phyloP scores from a whole-genome alignment of 2,888 invertebrate genomes.

The Saturnia pavonia region DNA sequence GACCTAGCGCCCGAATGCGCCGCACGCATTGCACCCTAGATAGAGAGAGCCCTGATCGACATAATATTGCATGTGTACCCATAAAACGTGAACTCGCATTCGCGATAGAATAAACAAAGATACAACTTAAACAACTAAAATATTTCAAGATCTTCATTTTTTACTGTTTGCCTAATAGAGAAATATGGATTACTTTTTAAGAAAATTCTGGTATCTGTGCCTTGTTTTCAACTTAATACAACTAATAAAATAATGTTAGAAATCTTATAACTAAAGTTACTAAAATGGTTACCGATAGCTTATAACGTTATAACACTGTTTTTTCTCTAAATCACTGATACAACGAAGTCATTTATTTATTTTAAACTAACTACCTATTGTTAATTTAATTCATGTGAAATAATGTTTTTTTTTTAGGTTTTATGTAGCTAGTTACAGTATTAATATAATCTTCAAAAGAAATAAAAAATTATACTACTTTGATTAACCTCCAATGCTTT shows the following conservation, averaged over 20 bases:
- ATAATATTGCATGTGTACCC: background rate
- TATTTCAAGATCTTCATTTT: background rate
- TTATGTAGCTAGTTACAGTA: background rate
- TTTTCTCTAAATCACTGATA: constrained; percentile 1
- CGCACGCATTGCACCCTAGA: background rate
- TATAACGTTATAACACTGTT: background rate
- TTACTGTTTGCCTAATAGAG: background rate
- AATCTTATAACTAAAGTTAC: background rate
- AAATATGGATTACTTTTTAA: background rate
- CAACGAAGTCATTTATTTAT: constrained; percentile 11
- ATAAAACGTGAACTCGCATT: background rate
- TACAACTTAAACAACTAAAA: background rate
- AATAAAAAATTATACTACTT: background rate
- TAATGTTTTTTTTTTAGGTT: background rate
- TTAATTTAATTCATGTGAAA: background rate
- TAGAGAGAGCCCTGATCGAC: background rate
- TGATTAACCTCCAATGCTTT: background rate
- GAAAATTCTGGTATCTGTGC: background rate
- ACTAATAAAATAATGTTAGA: background rate
- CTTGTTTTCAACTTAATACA: background rate
- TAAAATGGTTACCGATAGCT: background rate
- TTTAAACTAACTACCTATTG: background rate
- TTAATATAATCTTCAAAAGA: no score
- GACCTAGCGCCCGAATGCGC: no score
- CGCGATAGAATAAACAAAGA: background rate